Evolutionary conservation across 2,113 vertebrate species (phyloP).

Genomic region (Perca fluviatilis): DNA sequence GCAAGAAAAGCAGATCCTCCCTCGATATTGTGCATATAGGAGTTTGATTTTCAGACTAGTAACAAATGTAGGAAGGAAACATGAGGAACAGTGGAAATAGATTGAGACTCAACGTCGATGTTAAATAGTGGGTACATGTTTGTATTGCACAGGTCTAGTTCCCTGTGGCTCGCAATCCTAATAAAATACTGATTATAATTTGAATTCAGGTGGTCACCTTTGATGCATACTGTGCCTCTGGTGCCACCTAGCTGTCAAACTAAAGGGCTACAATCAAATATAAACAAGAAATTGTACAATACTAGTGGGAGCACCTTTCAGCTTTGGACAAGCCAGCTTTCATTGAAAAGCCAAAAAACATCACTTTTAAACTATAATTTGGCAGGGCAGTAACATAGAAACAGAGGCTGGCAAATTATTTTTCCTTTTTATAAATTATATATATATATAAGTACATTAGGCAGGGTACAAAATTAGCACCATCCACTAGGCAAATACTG

Average conservation of each 20-base stretch:
- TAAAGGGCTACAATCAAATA: constrained; percentile 27
- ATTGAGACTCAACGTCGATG: constrained; percentile 19
- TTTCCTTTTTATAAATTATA: constrained; percentile 15
- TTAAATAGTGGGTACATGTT: constrained; percentile 12
- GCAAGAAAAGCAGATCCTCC: constrained; percentile 50
- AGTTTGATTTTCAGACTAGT: constrained; percentile 57
- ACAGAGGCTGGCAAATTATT: constrained; percentile 6
- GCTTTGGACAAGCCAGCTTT: constrained; percentile 8
- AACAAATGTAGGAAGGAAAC: constrained; percentile 22
- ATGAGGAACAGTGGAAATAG: constrained; percentile 24
- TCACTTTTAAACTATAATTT: constrained; percentile 40
- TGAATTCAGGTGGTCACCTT: constrained; percentile 13
- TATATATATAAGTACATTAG: constrained; percentile 35
- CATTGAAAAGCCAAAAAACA: constrained; percentile 29
- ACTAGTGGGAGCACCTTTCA: constrained; percentile 11
- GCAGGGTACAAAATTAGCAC: neutral
- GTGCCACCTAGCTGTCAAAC: constrained; percentile 55
- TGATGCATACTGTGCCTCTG: neutral
- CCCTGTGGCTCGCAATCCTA: neutral
- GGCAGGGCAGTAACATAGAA: constrained; percentile 59
- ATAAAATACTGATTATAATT: constrained; percentile 62
- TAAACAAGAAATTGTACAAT: constrained; percentile 21
- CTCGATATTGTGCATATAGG: constrained; percentile 61
- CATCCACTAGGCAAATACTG: no score
- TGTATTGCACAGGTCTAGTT: constrained; percentile 19